These are phyloP conservation scores for Drosophila serrata DNA, from an alignment of 1,140 invertebrate genomes.

Conservation along the genomic window DNA sequence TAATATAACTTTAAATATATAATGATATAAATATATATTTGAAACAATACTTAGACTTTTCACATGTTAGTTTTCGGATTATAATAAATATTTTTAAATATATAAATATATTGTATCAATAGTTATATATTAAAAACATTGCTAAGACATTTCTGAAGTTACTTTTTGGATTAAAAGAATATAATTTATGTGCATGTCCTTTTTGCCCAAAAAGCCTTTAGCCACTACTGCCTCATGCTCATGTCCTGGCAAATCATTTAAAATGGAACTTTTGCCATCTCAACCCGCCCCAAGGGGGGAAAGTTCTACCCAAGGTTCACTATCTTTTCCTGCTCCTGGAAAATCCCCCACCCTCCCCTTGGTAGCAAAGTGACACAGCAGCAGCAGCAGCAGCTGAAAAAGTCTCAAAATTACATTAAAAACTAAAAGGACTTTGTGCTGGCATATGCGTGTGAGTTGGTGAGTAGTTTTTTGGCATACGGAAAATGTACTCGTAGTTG, in stretches of 20 bases:
- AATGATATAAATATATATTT: neutral
- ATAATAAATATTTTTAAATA: neutral
- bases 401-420: constrained; percentile 77
- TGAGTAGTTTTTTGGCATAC: constrained; percentile 73
- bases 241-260: constrained; percentile 40
- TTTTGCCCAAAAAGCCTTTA: constrained; percentile 1
- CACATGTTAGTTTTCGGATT: neutral
- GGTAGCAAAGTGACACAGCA: constrained; percentile 64
- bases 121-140: neutral
- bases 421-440: constrained; percentile 68
- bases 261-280: constrained; percentile 20
- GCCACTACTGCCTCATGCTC: constrained; percentile 13
- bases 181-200: neutral
- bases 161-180: neutral
- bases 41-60: neutral
- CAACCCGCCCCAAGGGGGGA: neutral
- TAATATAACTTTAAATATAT: neutral
- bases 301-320: neutral
- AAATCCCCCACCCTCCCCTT: neutral
- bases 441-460: constrained; percentile 30
- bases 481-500: constrained; percentile 71
- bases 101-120: too few species aligned
- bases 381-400: constrained; percentile 59
- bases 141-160: neutral
- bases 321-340: constrained; percentile 16